These are phyloP conservation scores for Conopomorpha cramerella DNA, from an alignment of 1,140 invertebrate species.

Conservation along the genomic window DNA sequence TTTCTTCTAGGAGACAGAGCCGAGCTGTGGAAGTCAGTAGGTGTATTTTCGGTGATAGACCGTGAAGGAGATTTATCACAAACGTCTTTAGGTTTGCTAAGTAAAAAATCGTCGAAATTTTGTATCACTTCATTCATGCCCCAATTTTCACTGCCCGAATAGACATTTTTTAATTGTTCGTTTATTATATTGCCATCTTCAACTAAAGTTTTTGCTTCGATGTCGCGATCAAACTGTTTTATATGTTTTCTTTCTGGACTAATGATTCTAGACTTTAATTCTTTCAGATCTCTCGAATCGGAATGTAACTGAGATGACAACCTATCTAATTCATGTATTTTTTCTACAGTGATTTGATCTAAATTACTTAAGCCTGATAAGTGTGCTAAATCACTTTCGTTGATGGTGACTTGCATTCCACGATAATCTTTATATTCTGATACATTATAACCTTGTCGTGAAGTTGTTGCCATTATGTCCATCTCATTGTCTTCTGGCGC, in stretches of 20 bases:
- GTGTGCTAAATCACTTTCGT: slow-evolving; percentile 78
- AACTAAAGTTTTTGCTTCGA: slow-evolving; percentile 62
- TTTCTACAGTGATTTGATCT: slow-evolving; percentile 76
- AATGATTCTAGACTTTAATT: slow-evolving; percentile 72
- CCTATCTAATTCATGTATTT: slow-evolving; percentile 77
- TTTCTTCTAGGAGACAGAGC: slow-evolving; percentile 60
- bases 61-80: slow-evolving; percentile 63
- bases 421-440: slow-evolving; percentile 81
- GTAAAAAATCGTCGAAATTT: slow-evolving; percentile 62
- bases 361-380: slow-evolving; percentile 73
- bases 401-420: slow-evolving; percentile 68
- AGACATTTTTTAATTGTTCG: slow-evolving; percentile 71
- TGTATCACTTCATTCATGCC: slow-evolving; percentile 68
- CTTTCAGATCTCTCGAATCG: slow-evolving; percentile 77
- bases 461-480: slow-evolving; percentile 32
- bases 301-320: slow-evolving; percentile 75
- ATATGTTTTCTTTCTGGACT: slow-evolving; percentile 55
- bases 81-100: slow-evolving; percentile 43
- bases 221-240: slow-evolving; percentile 51
- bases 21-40: slow-evolving; percentile 56
- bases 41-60: slow-evolving; percentile 57
- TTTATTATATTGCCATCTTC: slow-evolving; percentile 72
- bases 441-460: slow-evolving; percentile 72
- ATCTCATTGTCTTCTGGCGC: slow-evolving; percentile 62
- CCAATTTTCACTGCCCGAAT: slow-evolving; percentile 73